These are phyloP conservation scores for Myanophis thanlyinensis DNA, from an alignment of 2,113 vertebrate genomes.

Conservation along the genomic window DNA sequence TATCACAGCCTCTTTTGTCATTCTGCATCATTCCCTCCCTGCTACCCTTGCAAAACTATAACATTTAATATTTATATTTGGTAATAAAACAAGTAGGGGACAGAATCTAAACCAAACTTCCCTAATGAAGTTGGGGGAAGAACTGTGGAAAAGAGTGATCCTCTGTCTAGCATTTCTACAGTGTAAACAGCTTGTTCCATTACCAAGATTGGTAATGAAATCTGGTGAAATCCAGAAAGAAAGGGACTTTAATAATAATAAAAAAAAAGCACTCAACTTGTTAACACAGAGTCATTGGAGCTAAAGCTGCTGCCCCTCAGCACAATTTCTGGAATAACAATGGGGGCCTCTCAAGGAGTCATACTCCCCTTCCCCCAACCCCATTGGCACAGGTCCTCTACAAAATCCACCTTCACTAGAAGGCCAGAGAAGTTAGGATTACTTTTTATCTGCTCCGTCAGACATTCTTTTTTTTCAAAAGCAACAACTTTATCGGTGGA, in stretches of 20 bases:
- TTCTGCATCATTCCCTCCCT: neutral
- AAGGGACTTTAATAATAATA: too few relatives aligned
- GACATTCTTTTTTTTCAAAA: neutral
- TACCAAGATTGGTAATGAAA: neutral
- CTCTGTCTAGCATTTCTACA: neutral
- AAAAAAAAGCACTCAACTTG: too few relatives aligned
- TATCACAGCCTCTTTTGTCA: accelerated
- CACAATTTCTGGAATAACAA: neutral
- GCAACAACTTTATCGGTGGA: neutral
- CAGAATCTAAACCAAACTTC: neutral
- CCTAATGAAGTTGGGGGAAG: neutral
- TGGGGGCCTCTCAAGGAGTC: neutral
- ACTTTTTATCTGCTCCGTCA: neutral
- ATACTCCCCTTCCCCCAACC: too few relatives aligned
- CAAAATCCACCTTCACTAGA: neutral
- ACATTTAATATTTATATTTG: neutral
- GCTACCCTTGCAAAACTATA: neutral
- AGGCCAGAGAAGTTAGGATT: neutral
- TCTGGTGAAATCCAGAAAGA: neutral
- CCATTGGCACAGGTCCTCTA: neutral
- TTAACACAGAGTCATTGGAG: neutral
- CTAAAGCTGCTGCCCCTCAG: neutral
- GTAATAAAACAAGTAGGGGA: neutral
- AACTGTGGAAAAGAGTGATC: neutral
- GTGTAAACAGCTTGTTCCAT: neutral